phyloP scores from a whole-genome alignment of 2,888 invertebrate genomes.

The Anodontia alba region DNA sequence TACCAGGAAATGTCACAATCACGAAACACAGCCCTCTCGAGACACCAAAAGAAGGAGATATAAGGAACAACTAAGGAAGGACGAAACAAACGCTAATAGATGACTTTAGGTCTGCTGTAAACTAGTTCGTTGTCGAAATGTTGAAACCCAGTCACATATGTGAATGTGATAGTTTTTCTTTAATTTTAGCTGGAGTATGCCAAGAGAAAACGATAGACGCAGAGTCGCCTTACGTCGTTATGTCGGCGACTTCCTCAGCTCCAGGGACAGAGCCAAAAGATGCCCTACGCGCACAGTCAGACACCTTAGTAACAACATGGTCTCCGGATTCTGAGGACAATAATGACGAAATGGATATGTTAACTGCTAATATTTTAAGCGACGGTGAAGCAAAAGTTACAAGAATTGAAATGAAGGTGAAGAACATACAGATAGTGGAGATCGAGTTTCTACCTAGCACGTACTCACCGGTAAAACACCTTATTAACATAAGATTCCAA shows the following conservation, averaged over 20 bases:
- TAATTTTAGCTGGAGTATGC: too few species aligned
- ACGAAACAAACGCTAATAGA: too few species aligned
- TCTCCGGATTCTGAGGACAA: slow-evolving; percentile 29
- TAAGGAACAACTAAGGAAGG: too few species aligned
- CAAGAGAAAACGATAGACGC: slow-evolving; percentile 48
- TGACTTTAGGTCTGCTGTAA: too few species aligned
- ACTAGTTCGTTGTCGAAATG: too few species aligned
- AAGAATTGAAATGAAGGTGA: slow-evolving; percentile 37
- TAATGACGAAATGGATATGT: slow-evolving; percentile 10
- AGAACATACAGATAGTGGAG: slow-evolving; percentile 39
- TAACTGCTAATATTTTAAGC: slow-evolving; percentile 43
- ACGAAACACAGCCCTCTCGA: too few species aligned
- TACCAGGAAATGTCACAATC: too few species aligned
- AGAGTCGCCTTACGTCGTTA: slow-evolving; percentile 40
- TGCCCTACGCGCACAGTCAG: slow-evolving; percentile 29
- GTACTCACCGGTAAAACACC: slow-evolving; percentile 42
- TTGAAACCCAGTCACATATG: too few species aligned
- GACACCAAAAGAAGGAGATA: too few species aligned
- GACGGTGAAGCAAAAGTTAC: slow-evolving; percentile 50
- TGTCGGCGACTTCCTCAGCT: slow-evolving; percentile 40
- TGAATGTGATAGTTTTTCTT: too few species aligned
- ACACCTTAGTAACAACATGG: slow-evolving; percentile 31
- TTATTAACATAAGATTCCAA: too few species aligned
- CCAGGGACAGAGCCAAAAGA: slow-evolving; percentile 44
- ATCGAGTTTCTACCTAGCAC: slow-evolving; percentile 46